Conservation (phyloP, 2,113 vertebrate genomes). For the Phasianus colchicus region DNA sequence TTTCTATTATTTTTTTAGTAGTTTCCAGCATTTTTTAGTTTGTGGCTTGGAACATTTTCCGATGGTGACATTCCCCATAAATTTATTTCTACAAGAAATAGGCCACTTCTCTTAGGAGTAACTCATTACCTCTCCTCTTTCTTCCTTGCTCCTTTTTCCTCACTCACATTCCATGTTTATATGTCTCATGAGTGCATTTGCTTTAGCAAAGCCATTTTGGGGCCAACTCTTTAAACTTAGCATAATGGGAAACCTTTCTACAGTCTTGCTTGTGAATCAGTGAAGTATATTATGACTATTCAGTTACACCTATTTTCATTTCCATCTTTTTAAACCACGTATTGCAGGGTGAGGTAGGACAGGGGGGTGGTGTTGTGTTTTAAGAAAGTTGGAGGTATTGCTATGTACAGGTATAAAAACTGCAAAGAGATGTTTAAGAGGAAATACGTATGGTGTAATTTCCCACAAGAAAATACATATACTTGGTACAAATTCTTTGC, state of each 20-base stretch:
- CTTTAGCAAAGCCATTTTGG: background rate
- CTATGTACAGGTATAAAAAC: background rate
- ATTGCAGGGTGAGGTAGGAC: background rate
- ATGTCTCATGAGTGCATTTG: background rate
- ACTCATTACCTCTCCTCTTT: background rate
- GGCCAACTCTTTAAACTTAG: background rate
- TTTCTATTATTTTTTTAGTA: background rate
- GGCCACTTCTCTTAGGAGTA: background rate
- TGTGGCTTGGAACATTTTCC: background rate
- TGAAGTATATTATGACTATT: background rate
- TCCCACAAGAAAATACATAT: background rate
- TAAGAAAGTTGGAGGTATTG: background rate
- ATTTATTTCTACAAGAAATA: background rate
- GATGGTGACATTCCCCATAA: background rate
- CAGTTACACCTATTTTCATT: background rate
- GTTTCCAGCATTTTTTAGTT: background rate
- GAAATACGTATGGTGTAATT: background rate
- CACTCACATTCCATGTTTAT: background rate
- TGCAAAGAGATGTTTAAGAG: background rate
- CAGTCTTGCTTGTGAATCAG: background rate
- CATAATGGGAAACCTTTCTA: background rate
- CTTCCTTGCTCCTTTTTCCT: background rate
- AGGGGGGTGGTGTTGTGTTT: background rate
- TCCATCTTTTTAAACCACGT: background rate
- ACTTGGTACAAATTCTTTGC: background rate